Percentiles rank a stretch among this genome's conserved stretches.
These are phyloP conservation scores for Leuciscus waleckii DNA, from an alignment of 2,797 vertebrate genomes.

Conservation along the genomic window DNA sequence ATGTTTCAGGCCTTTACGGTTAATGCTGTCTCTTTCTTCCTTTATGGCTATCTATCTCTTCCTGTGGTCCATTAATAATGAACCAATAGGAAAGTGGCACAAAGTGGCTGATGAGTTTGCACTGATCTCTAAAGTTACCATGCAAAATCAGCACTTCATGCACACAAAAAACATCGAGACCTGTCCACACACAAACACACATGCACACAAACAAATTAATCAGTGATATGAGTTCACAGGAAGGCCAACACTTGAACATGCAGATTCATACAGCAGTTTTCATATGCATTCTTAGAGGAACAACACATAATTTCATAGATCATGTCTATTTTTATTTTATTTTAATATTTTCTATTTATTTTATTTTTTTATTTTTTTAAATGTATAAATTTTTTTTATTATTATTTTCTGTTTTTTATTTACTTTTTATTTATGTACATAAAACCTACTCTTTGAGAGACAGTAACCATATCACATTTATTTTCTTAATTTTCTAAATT, in stretches of 20 bases:
- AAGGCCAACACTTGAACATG: background rate
- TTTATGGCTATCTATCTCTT: slow-evolving; percentile 8
- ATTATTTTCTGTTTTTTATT: no score
- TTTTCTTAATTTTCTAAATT: background rate
- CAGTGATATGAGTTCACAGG: background rate
- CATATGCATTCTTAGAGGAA: background rate
- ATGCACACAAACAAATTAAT: background rate
- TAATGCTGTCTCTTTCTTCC: background rate
- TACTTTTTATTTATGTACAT: background rate
- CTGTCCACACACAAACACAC: background rate
- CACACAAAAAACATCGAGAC: background rate
- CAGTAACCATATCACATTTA: background rate
- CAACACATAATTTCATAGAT: background rate
- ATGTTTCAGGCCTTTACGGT: background rate
- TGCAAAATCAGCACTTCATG: background rate
- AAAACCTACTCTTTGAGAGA: background rate
- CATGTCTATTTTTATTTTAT: background rate
- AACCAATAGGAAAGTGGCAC: background rate
- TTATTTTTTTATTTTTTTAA: background rate
- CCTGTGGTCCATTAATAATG: slow-evolving; percentile 18
- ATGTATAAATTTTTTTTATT: background rate
- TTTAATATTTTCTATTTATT: background rate
- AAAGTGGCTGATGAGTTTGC: background rate
- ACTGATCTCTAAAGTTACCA: background rate
- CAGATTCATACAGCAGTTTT: background rate